Percentiles rank a stretch among this genome's conserved stretches.
These are phyloP conservation scores for Cephus nigrinus DNA, from an alignment of 2,888 invertebrate species.

Conservation along the genomic window DNA sequence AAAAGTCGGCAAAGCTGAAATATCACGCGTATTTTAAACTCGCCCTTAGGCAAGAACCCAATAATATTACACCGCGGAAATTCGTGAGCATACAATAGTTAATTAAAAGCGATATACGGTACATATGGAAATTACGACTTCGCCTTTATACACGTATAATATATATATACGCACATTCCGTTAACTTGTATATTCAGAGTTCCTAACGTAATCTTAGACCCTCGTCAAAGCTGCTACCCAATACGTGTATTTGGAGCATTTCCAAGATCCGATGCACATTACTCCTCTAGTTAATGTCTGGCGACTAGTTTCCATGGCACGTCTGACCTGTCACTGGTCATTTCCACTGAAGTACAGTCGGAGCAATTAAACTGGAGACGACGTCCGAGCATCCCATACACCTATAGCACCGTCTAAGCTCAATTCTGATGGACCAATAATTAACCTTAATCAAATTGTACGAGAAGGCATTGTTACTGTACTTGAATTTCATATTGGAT, in stretches of 20 bases:
- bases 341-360: neutral
- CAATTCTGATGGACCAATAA: neutral
- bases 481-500: neutral
- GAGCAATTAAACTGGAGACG: neutral
- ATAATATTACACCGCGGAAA: neutral
- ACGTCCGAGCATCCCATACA: neutral
- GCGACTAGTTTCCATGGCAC: neutral
- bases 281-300: neutral
- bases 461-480: neutral
- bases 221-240: constrained; percentile 26
- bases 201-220: constrained; percentile 27
- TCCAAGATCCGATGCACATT: constrained; percentile 21
- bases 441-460: neutral
- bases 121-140: neutral
- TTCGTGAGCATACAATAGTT: neutral
- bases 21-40: neutral
- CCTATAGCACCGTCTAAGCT: neutral
- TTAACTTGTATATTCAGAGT: constrained; percentile 16
- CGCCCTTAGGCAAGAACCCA: neutral
- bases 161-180: neutral
- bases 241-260: constrained; percentile 22
- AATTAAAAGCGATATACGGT: neutral
- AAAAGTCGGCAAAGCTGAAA: neutral
- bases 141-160: neutral
- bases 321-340: neutral